Conservation (phyloP, 2,113 vertebrate genomes). For the Amphiprion percula region DNA sequence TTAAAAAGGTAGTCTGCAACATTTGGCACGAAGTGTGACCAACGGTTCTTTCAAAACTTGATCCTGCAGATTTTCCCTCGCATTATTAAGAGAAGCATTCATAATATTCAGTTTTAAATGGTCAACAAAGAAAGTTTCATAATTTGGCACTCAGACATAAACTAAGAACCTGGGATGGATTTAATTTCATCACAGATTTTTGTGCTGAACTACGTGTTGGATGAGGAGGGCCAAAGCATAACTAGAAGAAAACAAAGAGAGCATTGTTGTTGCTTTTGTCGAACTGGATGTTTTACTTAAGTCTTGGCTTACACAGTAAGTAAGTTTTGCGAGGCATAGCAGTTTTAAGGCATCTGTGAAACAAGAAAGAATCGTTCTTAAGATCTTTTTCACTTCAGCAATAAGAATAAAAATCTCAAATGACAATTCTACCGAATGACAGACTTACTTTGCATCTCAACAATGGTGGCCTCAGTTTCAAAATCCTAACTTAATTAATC, state of each 20-base stretch:
- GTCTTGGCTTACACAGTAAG: background rate
- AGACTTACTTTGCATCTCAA: background rate
- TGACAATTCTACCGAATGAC: background rate
- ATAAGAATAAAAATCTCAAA: no score
- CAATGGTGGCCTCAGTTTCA: constrained; percentile 5
- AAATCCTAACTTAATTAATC: background rate
- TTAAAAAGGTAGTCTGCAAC: no score
- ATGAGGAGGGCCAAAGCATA: background rate
- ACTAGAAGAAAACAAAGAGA: constrained; percentile 36
- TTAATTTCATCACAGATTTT: constrained; percentile 18
- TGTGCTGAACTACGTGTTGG: background rate
- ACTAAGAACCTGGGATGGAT: background rate
- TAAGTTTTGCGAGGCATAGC: constrained; percentile 29
- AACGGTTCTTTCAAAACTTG: no score
- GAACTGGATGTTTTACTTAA: constrained; percentile 36
- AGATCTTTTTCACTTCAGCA: no score
- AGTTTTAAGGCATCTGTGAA: constrained; percentile 32
- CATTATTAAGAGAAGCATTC: background rate
- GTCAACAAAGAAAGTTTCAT: background rate
- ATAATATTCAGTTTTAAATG: background rate
- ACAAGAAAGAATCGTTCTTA: constrained; percentile 5
- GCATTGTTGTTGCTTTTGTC: constrained; percentile 29
- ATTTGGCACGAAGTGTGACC: no score
- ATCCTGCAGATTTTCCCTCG: no score
- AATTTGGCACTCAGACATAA: no score